Percentiles rank a stretch among this genome's conserved stretches.
phyloP scores from a whole-genome alignment of 2,113 vertebrate species.

The Alouatta palliata region DNA sequence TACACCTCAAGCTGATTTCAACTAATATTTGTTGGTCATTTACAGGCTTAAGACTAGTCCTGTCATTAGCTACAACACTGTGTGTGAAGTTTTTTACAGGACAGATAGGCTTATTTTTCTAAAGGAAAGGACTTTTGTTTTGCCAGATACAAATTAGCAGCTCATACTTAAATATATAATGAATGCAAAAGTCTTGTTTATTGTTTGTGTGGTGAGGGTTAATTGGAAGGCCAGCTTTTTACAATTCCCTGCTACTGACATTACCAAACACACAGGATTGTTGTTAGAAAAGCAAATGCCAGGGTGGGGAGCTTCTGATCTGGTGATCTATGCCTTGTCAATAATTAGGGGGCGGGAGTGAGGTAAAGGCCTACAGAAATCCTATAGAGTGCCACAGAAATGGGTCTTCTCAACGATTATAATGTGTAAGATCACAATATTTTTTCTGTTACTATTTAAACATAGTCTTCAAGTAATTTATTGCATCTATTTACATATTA shows the following conservation, averaged over 20 bases:
- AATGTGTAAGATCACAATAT: neutral
- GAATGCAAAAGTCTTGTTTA: slow-evolving; percentile 15
- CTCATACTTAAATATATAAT: slow-evolving; percentile 14
- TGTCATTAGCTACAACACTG: slow-evolving; percentile 53
- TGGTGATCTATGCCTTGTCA: neutral
- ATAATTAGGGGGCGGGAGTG: no score
- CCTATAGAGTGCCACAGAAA: neutral
- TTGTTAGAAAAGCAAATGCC: neutral
- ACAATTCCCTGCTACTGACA: neutral
- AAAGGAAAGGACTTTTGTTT: slow-evolving; percentile 22
- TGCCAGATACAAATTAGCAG: neutral
- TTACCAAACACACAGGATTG: neutral
- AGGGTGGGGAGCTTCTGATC: neutral
- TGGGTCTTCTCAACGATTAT: neutral
- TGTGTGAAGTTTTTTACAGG: neutral
- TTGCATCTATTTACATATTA: neutral
- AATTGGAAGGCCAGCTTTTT: neutral
- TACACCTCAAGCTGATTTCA: neutral
- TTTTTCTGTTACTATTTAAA: slow-evolving; percentile 16
- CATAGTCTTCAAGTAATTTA: neutral
- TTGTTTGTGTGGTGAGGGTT: neutral
- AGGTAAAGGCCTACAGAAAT: neutral
- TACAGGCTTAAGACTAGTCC: slow-evolving; percentile 28
- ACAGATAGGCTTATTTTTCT: slow-evolving; percentile 48
- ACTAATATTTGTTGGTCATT: slow-evolving; percentile 6